Base-by-base conservation (phyloP, 2,113 vertebrate genomes). In the Pogonocichla stellata region DNA sequence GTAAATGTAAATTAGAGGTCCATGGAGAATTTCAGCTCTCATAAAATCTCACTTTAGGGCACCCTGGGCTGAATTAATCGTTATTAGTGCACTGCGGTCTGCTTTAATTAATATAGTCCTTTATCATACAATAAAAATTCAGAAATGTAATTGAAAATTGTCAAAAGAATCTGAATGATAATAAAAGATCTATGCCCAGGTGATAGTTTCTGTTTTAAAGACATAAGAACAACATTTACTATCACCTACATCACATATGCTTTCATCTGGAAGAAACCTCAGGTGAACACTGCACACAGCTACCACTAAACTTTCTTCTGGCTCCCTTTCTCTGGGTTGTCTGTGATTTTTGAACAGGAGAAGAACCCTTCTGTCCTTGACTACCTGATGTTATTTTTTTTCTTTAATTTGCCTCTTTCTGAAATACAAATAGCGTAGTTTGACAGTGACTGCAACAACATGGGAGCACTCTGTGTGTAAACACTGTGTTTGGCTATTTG, bases 81-180 rank as follows among this genome's bases (percentile, higher is more conserved):
- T 64, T 95, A 93, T 94, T 96, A 94, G 65, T 75, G n/a, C 43
- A 81, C 79, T 92, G 65, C 57, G 75, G n/a, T 89, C 88, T 92
- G 75, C 56, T 96, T 95, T 96, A 97, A 96, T 96, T 96, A 92
- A 91, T 94, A 78, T n/a, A 86, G 42, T 47, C 57, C 22, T 84
- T 95, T 92, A 88, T 38, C 88, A 89, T 92, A 89, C 24, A 94
- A 90, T 94, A 86, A 90, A 86, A 96, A 94, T 72, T 89, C 72
- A 91, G 48, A 89, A 81, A 94, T 15, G 14, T 75, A 96, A 93
- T 92, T 94, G 75, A 92, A 95, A 96, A 84, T 81, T 86, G n/a
- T 81, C 65, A 81, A 57, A 96, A 90, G 18, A 84, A 95, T 83
- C 29, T 92, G 62, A 77, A 54, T 87, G 54, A 90, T 71, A 65